Evolutionary conservation across 2,888 invertebrate genomes (phyloP).

Genomic region (Sisyra nigra): DNA sequence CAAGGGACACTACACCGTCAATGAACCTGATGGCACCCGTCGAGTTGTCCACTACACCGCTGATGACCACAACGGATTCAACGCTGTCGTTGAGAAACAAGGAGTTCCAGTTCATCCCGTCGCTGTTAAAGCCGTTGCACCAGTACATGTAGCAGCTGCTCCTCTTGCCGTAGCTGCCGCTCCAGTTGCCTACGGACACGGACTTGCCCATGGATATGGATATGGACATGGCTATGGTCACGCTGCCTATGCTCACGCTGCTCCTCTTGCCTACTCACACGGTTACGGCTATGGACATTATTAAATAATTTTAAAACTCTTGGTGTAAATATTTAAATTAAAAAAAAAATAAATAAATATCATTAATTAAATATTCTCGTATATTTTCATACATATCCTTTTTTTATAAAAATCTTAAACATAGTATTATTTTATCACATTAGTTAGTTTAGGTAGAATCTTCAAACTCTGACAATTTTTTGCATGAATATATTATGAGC

Average conservation of each 20-base stretch:
- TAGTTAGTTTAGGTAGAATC: no score
- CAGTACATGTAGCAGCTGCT: slow-evolving; percentile 20
- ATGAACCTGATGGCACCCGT: slow-evolving; percentile 3
- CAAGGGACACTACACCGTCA: slow-evolving; percentile 16
- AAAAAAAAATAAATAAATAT: slow-evolving; percentile 1
- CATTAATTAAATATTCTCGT: not conserved
- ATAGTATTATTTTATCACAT: no score
- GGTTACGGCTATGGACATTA: not conserved
- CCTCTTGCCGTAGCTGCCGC: slow-evolving; percentile 17
- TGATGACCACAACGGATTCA: slow-evolving; percentile 5
- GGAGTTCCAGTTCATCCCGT: not conserved
- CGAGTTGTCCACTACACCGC: slow-evolving; percentile 6
- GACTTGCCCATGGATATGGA: slow-evolving; percentile 16
- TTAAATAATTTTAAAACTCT: not conserved
- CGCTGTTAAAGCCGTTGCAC: slow-evolving; percentile 12
- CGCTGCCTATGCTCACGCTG: slow-evolving; percentile 6
- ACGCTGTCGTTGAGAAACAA: slow-evolving; percentile 1
- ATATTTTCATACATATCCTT: no score
- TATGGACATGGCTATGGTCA: slow-evolving; percentile 1
- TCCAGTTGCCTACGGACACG: slow-evolving; percentile 15
- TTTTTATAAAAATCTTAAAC: no score
- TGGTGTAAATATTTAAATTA: not conserved
- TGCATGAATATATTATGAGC: no score
- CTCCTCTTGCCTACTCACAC: slow-evolving; percentile 1
- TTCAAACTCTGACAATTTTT: no score